Conservation (phyloP, 2,797 vertebrate genomes). For the Bucorvus abyssinicus region DNA sequence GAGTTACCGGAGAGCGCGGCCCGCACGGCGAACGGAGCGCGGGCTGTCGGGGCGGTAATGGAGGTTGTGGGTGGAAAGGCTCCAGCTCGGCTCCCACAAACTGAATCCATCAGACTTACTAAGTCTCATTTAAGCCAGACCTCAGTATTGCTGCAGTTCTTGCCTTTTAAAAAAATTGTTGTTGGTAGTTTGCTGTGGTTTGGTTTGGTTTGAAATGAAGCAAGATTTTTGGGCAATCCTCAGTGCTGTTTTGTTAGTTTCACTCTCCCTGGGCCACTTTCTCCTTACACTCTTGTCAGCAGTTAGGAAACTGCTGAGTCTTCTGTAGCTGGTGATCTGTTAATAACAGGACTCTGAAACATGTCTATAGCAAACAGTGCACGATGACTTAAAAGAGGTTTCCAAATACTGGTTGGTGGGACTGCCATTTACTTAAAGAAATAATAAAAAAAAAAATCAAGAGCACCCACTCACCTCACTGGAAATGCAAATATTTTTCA, state of each 20-base stretch:
- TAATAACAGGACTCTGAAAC: neutral
- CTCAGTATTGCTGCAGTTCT: neutral
- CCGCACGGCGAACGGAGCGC: too few relatives aligned
- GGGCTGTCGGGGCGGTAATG: rapidly evolving
- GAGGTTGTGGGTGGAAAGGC: rapidly evolving
- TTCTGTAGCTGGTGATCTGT: neutral
- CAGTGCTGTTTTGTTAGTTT: neutral
- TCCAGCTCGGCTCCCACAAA: neutral
- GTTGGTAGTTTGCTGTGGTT: neutral
- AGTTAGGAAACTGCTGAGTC: neutral
- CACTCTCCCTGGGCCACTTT: constrained; percentile 5
- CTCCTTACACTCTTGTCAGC: neutral
- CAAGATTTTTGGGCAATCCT: neutral
- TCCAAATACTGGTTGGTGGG: neutral
- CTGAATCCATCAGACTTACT: neutral
- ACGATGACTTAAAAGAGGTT: neutral
- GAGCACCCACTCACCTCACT: neutral
- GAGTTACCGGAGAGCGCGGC: too few relatives aligned
- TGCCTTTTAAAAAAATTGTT: neutral
- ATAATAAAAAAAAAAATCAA: neutral
- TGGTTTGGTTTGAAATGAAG: neutral
- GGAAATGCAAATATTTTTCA: neutral
- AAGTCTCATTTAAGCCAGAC: neutral
- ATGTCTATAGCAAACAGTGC: neutral
- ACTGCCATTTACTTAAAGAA: neutral